A percentile compares a stretch with the other conserved stretches of the same genome.
These are phyloP conservation scores for Drosophila anceps DNA, from an alignment of 2,888 invertebrate species.

Conservation along the genomic window DNA sequence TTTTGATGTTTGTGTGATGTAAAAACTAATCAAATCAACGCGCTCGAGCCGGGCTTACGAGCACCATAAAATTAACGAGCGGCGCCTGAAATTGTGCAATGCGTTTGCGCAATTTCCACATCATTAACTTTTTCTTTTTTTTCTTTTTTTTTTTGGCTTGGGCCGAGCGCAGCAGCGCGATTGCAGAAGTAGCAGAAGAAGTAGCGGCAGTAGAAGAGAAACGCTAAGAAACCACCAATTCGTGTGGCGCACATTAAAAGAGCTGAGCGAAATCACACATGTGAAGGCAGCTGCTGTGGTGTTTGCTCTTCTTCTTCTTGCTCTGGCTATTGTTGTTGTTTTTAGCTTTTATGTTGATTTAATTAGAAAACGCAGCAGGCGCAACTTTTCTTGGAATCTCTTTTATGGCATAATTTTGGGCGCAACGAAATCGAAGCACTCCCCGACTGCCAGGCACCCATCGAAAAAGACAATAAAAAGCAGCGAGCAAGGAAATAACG, in stretches of 20 bases:
- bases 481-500: constrained; percentile 40
- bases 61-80: constrained; percentile 57
- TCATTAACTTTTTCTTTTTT: constrained; percentile 72
- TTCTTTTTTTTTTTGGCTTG: constrained; percentile 11
- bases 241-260: constrained; percentile 46
- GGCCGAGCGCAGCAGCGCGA: constrained; percentile 36
- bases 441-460: constrained; percentile 2
- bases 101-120: constrained; percentile 72
- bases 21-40: constrained; percentile 59
- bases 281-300: constrained; percentile 31
- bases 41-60: neutral
- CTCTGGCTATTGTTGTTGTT: constrained; percentile 17
- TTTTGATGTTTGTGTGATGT: constrained; percentile 46
- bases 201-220: neutral
- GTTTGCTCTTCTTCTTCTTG: neutral
- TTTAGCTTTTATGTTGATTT: constrained; percentile 74
- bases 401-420: constrained; percentile 79
- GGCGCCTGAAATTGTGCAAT: constrained; percentile 48
- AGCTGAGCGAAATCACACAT: constrained; percentile 46
- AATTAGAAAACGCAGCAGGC: constrained; percentile 70
- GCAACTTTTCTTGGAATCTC: constrained; percentile 38
- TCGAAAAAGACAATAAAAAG: constrained; percentile 41
- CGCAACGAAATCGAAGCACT: constrained; percentile 46
- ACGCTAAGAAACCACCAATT: constrained; percentile 13
- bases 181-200: constrained; percentile 18